Conservation (phyloP, 2,797 vertebrate genomes). For the Lindbergichthys nudifrons region DNA sequence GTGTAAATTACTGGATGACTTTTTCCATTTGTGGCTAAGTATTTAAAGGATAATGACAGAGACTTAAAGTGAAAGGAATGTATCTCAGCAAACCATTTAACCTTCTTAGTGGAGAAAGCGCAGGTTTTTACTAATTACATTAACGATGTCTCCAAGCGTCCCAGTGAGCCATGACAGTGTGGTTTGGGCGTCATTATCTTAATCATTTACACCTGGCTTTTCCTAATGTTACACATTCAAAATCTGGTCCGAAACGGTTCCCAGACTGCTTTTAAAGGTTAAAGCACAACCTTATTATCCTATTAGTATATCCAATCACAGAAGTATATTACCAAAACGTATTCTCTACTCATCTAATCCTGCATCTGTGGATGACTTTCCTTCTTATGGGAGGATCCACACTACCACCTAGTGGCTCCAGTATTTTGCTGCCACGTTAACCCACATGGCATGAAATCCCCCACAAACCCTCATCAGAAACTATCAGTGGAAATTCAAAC, state of each 20-base stretch:
- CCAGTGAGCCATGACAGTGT: not conserved
- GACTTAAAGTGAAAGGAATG: not conserved
- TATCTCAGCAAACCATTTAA: not conserved
- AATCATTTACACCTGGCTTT: not conserved
- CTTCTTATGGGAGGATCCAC: not conserved
- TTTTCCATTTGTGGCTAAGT: too few species aligned
- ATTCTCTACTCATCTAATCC: not conserved
- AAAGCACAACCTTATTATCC: not conserved
- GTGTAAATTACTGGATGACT: not conserved
- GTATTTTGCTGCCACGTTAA: not conserved
- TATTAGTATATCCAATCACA: not conserved
- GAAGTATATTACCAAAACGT: not conserved
- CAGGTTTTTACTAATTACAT: not conserved
- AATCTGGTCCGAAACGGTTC: not conserved
- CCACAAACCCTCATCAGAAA: not conserved
- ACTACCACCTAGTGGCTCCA: constrained; percentile 60
- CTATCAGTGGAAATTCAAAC: not conserved
- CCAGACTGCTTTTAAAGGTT: not conserved
- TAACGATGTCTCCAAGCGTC: not conserved
- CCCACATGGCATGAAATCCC: not conserved
- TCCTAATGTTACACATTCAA: not conserved
- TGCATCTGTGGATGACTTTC: not conserved
- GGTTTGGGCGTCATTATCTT: not conserved
- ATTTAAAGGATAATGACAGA: too few species aligned
- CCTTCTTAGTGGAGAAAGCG: not conserved